Evolutionary conservation across 1,140 invertebrate genomes (phyloP), one percentile per base, ranked within the genome.

Genomic region (Proctacanthus coquilletti): DNA sequence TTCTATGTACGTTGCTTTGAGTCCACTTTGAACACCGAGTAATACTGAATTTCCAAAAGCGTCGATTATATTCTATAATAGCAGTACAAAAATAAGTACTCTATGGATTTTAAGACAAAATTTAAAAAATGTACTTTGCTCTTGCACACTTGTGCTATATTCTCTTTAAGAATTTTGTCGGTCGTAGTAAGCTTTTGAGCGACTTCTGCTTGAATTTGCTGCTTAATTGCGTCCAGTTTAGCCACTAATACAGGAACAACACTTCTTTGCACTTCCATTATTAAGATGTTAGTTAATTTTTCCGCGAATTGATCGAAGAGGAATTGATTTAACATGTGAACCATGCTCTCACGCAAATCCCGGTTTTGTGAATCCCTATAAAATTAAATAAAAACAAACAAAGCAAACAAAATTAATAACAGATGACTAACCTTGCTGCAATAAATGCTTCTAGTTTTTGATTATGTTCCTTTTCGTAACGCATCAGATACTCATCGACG

Each of bases 151-250:
- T 88, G 82, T 3, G 69, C 64, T 38, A 91, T 75, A 58, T 80
- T 85, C 35, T 87, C 80, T 41, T 79, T 75, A 8, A 92, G 55
- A 29, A 80, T 60, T 25, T 72, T 64, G 60, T 92, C 84, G 19
- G 74, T 75, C 25, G 72, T 64, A 38, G 65, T 63, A 9, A 82
- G 56, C 55, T 86, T 84, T 51, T 77, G 69, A 13, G 70, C 66
- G 10, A 84, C 62, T 50, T 84, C 70, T 39, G 70, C 57, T 56
- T 82, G 70, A 49, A 88, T 51, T 60, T 81, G 65, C 45, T 72
- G 63, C 53, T 75, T 63, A 44, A 81, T 53, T 39, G 73, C 66
- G 50, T 84, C 74, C 53, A 87, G 59, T 57, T 68, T 53, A 19
- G 65, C 50, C 46, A 69, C 51, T 42, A 70, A 52, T 42, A 67